Base-by-base conservation (phyloP, 2,888 invertebrate species). In the Rhamnusium bicolor region DNA sequence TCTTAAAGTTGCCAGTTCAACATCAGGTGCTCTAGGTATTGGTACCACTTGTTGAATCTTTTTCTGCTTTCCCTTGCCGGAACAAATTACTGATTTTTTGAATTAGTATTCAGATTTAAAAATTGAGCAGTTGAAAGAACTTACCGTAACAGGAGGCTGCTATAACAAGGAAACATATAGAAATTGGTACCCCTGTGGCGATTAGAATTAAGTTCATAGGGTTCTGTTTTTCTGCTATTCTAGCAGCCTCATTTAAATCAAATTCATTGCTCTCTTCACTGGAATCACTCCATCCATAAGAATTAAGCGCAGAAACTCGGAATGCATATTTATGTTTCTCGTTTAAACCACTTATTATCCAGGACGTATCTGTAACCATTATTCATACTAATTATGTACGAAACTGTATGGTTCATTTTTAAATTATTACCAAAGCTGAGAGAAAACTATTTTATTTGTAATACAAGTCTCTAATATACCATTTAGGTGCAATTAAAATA, bases 1-100 rank as follows among this genome's bases (percentile, higher is more conserved):
- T 71, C 96, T 90, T 67, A 98, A 88, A 0, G 94, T 96, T 0
- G 97, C 97, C 65, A 98, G 89, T 85, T 98, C 98, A 0, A 95
- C 92, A 84, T 96, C 96, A 4, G 93, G 93, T n/a, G 81, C 84
- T 72, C 86, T 79, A 5, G 83, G 80, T 2, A 85, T 73, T 7
- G 85, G 78, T 1, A 84, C 75, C 0, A 84, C 73, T 89, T 81
- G 91, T 89, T 81, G 91, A 88, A 60, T 89, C 84, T 95, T 95
- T 86, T 95, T 95, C 72, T 94, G 93, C 76, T 92, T 91, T 49
- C 90, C 89, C 58, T 81, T 82, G 32, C 81, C 78, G 6, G 79
- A 83, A 70, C 78, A 81, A 12, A 78, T 74, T 29, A 82, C 82
- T 82, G 21, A n/a, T n/a, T 24, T 24, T 54, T 18, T 8, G 2